Conservation (phyloP, 1,140 invertebrate species). For the Ctenoplectra terminalis region DNA sequence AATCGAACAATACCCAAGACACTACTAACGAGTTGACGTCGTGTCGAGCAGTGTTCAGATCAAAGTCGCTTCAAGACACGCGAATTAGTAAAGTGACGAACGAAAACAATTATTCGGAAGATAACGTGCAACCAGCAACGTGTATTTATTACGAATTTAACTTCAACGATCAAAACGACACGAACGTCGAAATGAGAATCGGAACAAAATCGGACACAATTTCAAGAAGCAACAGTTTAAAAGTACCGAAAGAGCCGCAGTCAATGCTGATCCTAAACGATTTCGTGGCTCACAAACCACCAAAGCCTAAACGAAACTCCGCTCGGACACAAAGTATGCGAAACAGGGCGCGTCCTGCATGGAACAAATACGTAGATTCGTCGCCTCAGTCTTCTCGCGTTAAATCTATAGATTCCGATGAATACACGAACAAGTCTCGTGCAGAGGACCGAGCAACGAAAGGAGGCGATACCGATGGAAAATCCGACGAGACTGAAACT, state of each 20-base stretch:
- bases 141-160: constrained; percentile 76
- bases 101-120: constrained; percentile 48
- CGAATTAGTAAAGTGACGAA: constrained; percentile 69
- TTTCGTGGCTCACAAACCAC: constrained; percentile 82
- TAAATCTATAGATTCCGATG: constrained; percentile 40
- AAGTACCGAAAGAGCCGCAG: constrained; percentile 69
- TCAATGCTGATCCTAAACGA: constrained; percentile 78
- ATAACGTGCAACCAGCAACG: constrained; percentile 63
- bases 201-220: constrained; percentile 53
- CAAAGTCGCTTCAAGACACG: constrained; percentile 82
- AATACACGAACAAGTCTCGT: not conserved
- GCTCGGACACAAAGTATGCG: constrained; percentile 77
- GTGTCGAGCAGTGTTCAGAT: constrained; percentile 77
- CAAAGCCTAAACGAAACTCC: constrained; percentile 80
- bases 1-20: constrained; percentile 18
- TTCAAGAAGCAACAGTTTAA: constrained; percentile 66
- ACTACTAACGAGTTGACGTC: constrained; percentile 19
- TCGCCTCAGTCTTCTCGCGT: constrained; percentile 43
- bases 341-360: constrained; percentile 73
- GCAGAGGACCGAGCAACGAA: not conserved
- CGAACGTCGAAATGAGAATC: constrained; percentile 43
- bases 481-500: constrained; percentile 12
- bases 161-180: constrained; percentile 63
- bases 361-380: constrained; percentile 74
- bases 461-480: not conserved